A percentile compares a stretch with the other conserved stretches of the same genome.
Conservation (phyloP, 1,140 invertebrate genomes). For the Ceratitis capitata region DNA sequence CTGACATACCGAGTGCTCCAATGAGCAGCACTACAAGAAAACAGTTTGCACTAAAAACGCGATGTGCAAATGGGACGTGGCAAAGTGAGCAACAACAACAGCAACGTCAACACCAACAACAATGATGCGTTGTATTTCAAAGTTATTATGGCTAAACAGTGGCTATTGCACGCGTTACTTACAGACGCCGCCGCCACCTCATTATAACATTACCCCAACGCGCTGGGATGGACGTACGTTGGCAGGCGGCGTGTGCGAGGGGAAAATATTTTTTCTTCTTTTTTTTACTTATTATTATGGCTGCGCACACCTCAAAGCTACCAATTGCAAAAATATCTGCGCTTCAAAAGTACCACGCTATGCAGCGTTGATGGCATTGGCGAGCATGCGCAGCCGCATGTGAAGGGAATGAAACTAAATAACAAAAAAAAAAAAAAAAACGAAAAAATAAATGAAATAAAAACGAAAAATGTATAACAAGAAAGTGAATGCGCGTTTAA, state of each 20-base stretch:
- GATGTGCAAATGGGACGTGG: background rate
- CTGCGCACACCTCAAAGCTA: background rate
- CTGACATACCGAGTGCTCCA: constrained; percentile 32
- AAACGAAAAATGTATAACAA: background rate
- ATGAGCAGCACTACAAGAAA: background rate
- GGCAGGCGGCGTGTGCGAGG: too few relatives aligned
- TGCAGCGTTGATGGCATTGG: background rate
- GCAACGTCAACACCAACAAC: background rate
- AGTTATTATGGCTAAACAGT: constrained; percentile 1
- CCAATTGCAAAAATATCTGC: background rate
- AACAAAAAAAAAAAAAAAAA: background rate
- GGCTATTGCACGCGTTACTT: constrained; percentile 29
- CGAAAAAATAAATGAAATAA: background rate
- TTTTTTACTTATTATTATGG: background rate
- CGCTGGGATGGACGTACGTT: background rate
- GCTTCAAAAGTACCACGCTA: background rate
- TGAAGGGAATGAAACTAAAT: background rate
- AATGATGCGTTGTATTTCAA: background rate
- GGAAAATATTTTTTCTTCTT: too few relatives aligned
- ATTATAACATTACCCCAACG: constrained; percentile 9
- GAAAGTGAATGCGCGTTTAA: constrained; percentile 18
- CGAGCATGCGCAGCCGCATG: constrained; percentile 23
- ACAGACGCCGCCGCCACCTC: constrained; percentile 32
- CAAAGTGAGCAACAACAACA: background rate
- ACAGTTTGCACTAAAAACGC: background rate